These are phyloP conservation scores for Donacobius atricapilla DNA, from an alignment of 2,113 vertebrate genomes.

Conservation along the genomic window DNA sequence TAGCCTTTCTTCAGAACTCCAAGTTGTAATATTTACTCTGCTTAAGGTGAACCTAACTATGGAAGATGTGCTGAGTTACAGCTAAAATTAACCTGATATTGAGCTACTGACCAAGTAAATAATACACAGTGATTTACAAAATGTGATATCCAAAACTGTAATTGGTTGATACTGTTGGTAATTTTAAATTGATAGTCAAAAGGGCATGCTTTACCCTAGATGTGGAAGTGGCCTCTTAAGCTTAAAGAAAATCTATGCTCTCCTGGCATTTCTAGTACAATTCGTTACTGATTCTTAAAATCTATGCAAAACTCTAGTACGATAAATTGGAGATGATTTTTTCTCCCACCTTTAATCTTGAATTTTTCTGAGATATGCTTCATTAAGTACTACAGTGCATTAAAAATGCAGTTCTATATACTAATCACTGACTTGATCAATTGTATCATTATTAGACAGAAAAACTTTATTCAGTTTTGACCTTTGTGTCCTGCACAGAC, in stretches of 20 bases:
- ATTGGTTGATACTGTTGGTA: background rate
- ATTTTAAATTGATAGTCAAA: background rate
- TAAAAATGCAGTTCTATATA: conserved; percentile 30
- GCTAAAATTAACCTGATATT: background rate
- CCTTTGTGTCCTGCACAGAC: conserved; percentile 81
- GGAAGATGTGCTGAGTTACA: background rate
- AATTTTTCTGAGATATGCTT: conserved; percentile 9
- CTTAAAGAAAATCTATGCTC: conserved; percentile 49
- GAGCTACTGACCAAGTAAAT: background rate
- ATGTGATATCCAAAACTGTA: background rate
- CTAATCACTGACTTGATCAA: conserved; percentile 36
- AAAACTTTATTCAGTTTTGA: conserved; percentile 69
- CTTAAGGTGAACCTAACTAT: background rate
- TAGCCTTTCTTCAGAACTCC: background rate
- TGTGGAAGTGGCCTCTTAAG: conserved; percentile 55
- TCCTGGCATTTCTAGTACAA: conserved; percentile 56
- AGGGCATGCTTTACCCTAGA: background rate
- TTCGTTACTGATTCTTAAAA: conserved; percentile 18
- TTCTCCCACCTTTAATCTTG: conserved; percentile 56
- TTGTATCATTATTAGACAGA: conserved; percentile 46
- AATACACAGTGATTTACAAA: background rate
- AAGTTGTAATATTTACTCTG: background rate
- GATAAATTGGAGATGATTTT: conserved; percentile 45
- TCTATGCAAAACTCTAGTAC: background rate
- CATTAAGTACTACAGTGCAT: conserved; percentile 14